Percentiles rank a stretch among this genome's conserved stretches.
Conservation (phyloP, 2,113 vertebrate genomes). For the Megaceryle torquata region DNA sequence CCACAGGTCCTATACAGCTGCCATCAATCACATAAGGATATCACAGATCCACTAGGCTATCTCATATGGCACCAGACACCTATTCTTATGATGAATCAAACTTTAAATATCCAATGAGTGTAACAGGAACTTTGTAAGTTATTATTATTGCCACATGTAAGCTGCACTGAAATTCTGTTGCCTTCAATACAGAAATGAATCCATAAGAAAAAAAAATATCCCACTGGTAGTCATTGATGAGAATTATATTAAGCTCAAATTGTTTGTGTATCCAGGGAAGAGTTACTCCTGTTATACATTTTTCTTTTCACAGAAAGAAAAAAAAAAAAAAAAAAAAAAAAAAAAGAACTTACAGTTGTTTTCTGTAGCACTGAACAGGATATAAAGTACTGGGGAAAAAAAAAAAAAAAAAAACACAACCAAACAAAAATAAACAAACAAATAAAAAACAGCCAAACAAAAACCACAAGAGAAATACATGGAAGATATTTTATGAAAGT, state of each 20-base stretch:
- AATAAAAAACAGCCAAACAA: too few species aligned
- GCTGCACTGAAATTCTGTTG: background rate
- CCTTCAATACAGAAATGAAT: background rate
- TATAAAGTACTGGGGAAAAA: background rate
- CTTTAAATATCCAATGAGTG: background rate
- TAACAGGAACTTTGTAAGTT: background rate
- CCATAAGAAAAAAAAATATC: background rate
- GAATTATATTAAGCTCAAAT: background rate
- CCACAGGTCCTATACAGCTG: background rate
- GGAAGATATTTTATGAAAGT: background rate
- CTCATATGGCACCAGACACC: background rate
- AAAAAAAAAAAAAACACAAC: background rate
- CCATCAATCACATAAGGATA: background rate
- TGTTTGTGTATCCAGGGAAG: background rate
- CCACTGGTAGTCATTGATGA: background rate
- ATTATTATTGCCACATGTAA: background rate
- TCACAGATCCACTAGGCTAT: background rate
- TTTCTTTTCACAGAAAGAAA: background rate
- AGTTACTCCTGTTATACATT: background rate
- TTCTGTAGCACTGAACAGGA: background rate
- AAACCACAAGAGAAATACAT: background rate
- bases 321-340: background rate
- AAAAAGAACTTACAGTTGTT: background rate
- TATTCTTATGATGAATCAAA: background rate
- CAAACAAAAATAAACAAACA: too few species aligned